Evolutionary conservation across 37 sponge, comb jelly and placozoan genomes (phyloP).

Genomic region (Aphrocallistes beatrix): DNA sequence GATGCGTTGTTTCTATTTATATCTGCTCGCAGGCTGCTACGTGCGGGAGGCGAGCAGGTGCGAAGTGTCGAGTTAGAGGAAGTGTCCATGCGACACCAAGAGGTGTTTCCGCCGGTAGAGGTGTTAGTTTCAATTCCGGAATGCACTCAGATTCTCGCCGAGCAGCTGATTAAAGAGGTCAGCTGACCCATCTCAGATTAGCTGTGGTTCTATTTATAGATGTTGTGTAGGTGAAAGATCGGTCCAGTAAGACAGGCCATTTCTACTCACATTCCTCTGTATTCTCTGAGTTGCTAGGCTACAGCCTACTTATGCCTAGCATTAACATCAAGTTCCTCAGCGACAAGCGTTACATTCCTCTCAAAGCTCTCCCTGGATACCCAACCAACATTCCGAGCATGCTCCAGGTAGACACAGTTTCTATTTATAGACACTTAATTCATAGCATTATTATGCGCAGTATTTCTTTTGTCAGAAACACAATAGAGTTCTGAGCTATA

Average conservation of each 20-base stretch:
- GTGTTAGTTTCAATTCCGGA: neutral
- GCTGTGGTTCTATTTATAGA: no score
- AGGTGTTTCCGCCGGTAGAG: neutral
- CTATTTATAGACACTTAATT: no score
- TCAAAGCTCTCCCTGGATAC: neutral
- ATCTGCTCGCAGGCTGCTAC: neutral
- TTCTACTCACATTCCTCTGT: neutral
- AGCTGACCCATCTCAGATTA: neutral
- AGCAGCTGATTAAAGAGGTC: neutral
- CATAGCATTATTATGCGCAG: neutral
- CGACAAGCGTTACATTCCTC: neutral
- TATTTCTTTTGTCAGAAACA: no score
- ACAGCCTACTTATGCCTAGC: neutral
- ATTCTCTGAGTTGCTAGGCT: neutral
- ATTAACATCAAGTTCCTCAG: neutral
- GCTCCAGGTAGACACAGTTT: neutral
- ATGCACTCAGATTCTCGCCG: neutral
- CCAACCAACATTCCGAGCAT: neutral
- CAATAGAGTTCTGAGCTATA: no score
- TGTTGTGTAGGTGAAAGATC: neutral
- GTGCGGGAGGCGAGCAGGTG: neutral
- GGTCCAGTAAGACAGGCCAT: neutral
- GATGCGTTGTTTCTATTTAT: neutral
- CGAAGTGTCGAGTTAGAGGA: neutral
- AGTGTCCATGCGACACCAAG: neutral